phyloP scores from a whole-genome alignment of 2,797 vertebrate genomes.

The Streptopelia turtur region DNA sequence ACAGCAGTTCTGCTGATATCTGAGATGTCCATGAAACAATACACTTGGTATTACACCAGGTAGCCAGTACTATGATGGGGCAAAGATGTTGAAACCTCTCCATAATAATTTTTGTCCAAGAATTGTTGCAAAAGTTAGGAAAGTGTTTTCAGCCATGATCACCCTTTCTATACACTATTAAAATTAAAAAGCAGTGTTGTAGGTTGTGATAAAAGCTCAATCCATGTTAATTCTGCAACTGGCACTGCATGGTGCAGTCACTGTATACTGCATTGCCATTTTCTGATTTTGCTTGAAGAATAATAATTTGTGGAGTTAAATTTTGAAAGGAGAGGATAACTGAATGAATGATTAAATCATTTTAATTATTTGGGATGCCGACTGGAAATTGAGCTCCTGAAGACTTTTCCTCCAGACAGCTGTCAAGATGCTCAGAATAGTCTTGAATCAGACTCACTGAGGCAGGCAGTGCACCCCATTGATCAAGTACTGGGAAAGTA shows the following conservation, averaged over 20 bases:
- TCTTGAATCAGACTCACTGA: not conserved
- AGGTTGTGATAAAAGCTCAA: not conserved
- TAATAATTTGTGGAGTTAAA: not conserved
- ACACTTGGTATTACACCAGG: not conserved
- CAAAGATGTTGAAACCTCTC: not conserved
- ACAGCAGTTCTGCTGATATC: not conserved
- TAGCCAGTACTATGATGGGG: not conserved
- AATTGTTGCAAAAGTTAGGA: not conserved
- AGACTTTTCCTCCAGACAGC: not conserved
- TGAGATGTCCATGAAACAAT: not conserved
- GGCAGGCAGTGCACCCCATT: not conserved
- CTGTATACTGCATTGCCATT: not conserved
- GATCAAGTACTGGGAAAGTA: not conserved
- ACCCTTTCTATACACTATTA: not conserved
- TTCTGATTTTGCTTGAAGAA: not conserved
- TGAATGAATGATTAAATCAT: not conserved
- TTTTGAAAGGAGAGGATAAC: not conserved
- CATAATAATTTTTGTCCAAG: not conserved
- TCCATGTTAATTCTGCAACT: not conserved
- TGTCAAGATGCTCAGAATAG: not conserved
- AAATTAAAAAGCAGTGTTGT: not conserved
- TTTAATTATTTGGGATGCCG: not conserved
- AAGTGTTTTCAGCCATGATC: not conserved
- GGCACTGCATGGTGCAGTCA: not conserved
- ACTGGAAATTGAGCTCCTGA: not conserved